Base-by-base conservation (phyloP, 1,140 invertebrate species). In the Drosophila gunungcola region DNA sequence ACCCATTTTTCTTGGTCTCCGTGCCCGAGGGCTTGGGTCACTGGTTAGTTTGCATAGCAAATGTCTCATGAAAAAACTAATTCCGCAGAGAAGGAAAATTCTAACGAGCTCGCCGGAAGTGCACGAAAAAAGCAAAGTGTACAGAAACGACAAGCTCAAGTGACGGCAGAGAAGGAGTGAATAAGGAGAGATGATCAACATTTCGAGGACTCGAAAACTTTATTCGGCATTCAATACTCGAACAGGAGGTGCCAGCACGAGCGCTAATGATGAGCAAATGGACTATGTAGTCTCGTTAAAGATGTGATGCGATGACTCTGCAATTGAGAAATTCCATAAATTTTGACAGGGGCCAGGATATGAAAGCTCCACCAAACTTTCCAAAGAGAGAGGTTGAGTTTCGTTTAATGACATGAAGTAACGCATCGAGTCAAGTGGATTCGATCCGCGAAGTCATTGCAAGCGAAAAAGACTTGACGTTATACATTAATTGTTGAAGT, bases 81-180 rank as follows among this genome's bases (percentile, higher is more conserved):
- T 63, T 42, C 60, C 46, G 41, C 43, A 57, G 43, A 43, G 29
- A n/a, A 57, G 57, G 4, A 43, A 49, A 42, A 57, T 61, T 58
- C 80, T 82, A 82, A 82, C 79, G 79, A 82, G 79, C 79, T 78
- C 43, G 51, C 67, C 79, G 79, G 79, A 82, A 73, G 76, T 69
- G 74, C 67, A 77, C 6, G 56, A 29, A 12, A 32, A 21, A 36
- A 21, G 49, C 32, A 32, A n/a, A 64, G 16, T 25, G 16, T 29
- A 9, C 12, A 46, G 13, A 61, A 77, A 55, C 63, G 67, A 62
- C 51, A 56, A 58, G 78, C 78, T 62, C 12, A 57, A 57, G 46
- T 25, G 32, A n/a, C 41, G 10, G 16, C 11, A 16, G 29, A 16
- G 12, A 4, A 48, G 1, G n/a, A 34, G 16, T 11, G n/a, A 13